Percentiles rank a stretch among this genome's conserved stretches.
These are phyloP conservation scores for Columbina picui DNA, from an alignment of 2,113 vertebrate genomes.

Conservation along the genomic window DNA sequence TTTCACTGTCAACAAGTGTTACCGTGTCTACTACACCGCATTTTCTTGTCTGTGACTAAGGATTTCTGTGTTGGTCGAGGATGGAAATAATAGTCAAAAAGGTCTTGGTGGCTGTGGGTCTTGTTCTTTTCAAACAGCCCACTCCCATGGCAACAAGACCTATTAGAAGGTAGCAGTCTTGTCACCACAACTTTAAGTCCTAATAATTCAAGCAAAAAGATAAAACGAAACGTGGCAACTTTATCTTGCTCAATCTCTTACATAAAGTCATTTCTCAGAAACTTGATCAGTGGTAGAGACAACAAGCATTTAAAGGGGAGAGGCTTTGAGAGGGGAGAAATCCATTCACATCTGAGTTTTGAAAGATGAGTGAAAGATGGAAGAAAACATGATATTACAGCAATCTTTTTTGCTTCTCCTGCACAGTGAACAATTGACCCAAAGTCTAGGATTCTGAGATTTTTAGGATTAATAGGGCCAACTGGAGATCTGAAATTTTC, in stretches of 20 bases:
- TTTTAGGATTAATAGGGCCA: slow-evolving; percentile 10
- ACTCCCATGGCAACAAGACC: slow-evolving; percentile 70
- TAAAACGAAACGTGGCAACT: slow-evolving; percentile 81
- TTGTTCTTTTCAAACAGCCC: slow-evolving; percentile 73
- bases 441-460: slow-evolving; percentile 61
- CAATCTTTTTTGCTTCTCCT: slow-evolving; percentile 42
- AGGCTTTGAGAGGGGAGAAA: slow-evolving; percentile 68
- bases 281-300: slow-evolving; percentile 80
- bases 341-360: slow-evolving; percentile 77
- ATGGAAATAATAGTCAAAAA: slow-evolving; percentile 54
- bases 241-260: slow-evolving; percentile 80
- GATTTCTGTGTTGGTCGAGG: slow-evolving; percentile 46
- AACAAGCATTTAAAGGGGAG: slow-evolving; percentile 79
- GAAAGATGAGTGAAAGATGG: slow-evolving; percentile 79
- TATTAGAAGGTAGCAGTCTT: slow-evolving; percentile 75
- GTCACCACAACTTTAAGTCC: slow-evolving; percentile 82
- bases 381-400: slow-evolving; percentile 69
- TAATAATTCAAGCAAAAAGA: slow-evolving; percentile 81
- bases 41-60: slow-evolving; percentile 62
- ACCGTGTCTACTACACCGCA: slow-evolving; percentile 23
- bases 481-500: not conserved
- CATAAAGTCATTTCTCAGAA: slow-evolving; percentile 85
- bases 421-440: slow-evolving; percentile 43
- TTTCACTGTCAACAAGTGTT: slow-evolving; percentile 71
- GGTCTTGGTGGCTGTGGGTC: slow-evolving; percentile 49